These are phyloP conservation scores for Pseudorhiza aurosa DNA, from an alignment of 30 jellyfish, hydroid and myxozoan species.

Conservation along the genomic window DNA sequence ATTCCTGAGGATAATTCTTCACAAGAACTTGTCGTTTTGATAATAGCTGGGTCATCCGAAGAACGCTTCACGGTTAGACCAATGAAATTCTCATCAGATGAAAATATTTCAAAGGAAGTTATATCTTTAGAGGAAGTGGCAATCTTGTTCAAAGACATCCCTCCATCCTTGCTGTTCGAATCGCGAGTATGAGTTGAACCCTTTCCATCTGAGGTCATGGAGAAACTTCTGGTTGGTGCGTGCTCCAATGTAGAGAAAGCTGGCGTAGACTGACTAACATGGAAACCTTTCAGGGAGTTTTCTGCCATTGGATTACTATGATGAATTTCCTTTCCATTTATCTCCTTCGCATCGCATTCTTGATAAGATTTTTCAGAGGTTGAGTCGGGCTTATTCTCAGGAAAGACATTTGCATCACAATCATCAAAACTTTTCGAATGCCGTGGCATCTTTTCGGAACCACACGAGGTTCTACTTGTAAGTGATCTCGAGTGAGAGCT, in stretches of 20 bases:
- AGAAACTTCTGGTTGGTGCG: constrained; percentile 11
- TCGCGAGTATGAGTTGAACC: background rate
- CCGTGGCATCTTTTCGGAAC: background rate
- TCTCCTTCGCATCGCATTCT: background rate
- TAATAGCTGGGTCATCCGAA: background rate
- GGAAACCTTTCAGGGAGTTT: background rate
- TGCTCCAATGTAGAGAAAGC: constrained; percentile 7
- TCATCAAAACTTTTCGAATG: background rate
- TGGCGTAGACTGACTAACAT: constrained; percentile 37
- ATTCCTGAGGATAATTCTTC: constrained; percentile 4
- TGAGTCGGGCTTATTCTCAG: background rate
- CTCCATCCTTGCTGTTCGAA: background rate
- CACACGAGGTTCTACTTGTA: background rate
- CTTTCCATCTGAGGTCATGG: background rate
- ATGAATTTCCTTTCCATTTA: background rate
- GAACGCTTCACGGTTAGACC: background rate
- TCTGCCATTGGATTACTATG: background rate
- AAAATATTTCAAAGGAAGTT: background rate
- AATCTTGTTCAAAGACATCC: background rate
- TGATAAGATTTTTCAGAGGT: background rate
- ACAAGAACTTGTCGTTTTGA: constrained; percentile 7
- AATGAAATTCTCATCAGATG: constrained; percentile 16
- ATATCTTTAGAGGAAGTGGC: background rate
- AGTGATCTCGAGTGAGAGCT: background rate
- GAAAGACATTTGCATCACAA: background rate